These are phyloP conservation scores for Phylloscopus trochiloides DNA, from an alignment of 2,113 vertebrate genomes.

Conservation along the genomic window DNA sequence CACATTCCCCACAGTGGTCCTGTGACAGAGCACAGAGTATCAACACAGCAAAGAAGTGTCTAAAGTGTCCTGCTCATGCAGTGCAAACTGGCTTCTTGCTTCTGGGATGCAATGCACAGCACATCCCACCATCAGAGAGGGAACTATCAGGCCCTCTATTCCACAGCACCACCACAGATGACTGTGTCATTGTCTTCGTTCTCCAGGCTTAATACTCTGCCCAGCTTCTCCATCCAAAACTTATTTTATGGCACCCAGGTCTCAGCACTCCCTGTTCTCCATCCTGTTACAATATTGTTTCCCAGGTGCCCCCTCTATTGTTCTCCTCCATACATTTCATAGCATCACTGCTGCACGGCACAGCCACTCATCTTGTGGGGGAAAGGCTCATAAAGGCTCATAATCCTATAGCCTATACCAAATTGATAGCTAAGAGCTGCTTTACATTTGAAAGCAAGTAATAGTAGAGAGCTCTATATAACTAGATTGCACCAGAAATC, in stretches of 20 bases:
- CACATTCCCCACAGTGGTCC: not conserved
- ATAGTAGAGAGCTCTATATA: not conserved
- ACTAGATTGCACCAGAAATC: not conserved
- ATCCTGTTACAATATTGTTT: not conserved
- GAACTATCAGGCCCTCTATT: not conserved
- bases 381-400: not conserved
- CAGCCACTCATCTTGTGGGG: not conserved
- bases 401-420: not conserved
- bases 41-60: not conserved
- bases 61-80: not conserved
- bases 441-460: not conserved
- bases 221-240: not conserved
- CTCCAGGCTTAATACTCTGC: not conserved
- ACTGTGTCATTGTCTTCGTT: not conserved
- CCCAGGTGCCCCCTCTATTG: not conserved
- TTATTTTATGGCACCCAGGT: not conserved
- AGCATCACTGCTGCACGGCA: not conserved
- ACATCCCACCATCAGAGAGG: accelerated
- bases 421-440: not conserved
- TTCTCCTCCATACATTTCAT: not conserved
- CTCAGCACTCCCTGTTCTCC: not conserved
- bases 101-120: not conserved
- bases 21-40: not conserved
- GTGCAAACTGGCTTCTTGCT: accelerated
- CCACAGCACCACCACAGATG: not conserved